Percentiles rank a stretch among this genome's conserved stretches.
phyloP scores from a whole-genome alignment of 1,140 invertebrate species.

The Drosophila kurseongensis region DNA sequence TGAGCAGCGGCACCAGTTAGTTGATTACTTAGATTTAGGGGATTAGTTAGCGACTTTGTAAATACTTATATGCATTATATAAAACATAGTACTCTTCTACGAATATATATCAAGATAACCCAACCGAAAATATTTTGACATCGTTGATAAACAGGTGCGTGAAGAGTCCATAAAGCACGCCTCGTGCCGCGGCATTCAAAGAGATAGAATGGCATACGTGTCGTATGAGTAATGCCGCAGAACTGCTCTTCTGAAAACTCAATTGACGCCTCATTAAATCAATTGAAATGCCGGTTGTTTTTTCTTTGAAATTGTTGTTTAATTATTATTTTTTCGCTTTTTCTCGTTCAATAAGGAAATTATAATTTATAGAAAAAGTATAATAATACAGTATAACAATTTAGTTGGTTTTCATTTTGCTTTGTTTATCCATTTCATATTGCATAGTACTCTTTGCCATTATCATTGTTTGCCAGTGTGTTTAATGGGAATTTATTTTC shows the following conservation, averaged over 20 bases:
- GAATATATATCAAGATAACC: constrained; percentile 27
- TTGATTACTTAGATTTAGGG: constrained; percentile 28
- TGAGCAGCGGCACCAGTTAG: constrained; percentile 13
- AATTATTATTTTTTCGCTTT: constrained; percentile 81
- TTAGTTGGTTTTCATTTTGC: constrained; percentile 71
- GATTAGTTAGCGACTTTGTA: constrained; percentile 46
- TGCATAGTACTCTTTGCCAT: constrained; percentile 52
- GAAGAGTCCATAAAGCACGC: constrained; percentile 8
- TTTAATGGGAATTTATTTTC: constrained; percentile 18
- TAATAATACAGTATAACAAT: constrained; percentile 85
- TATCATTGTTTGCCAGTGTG: constrained; percentile 50
- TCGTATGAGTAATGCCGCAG: constrained; percentile 43
- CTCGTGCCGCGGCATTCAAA: not conserved
- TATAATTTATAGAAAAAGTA: constrained; percentile 85
- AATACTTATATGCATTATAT: constrained; percentile 52
- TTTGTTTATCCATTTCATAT: constrained; percentile 54
- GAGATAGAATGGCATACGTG: not conserved
- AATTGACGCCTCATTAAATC: not conserved
- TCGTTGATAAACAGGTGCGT: constrained; percentile 8
- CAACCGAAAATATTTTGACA: not conserved
- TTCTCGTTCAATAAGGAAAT: constrained; percentile 83
- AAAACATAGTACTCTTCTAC: constrained; percentile 19
- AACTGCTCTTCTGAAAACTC: not conserved
- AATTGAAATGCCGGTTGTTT: constrained; percentile 19
- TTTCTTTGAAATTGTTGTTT: constrained; percentile 79